Evolutionary conservation across 2,888 invertebrate genomes (phyloP).

Genomic region (Ormyrus rosae): DNA sequence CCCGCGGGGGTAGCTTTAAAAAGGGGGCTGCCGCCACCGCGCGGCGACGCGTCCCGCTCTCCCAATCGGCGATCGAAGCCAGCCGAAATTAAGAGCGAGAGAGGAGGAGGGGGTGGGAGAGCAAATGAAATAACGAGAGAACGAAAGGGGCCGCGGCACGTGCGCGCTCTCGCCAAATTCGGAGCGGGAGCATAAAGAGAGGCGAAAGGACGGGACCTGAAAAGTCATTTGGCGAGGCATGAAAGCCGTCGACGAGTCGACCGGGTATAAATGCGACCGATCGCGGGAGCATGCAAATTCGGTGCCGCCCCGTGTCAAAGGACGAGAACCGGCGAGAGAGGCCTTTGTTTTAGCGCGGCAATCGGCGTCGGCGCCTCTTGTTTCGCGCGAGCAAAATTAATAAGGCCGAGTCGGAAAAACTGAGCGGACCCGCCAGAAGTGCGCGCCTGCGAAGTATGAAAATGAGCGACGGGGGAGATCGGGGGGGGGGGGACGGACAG

Average conservation of each 20-base stretch:
- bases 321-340: no score
- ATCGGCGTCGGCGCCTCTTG: no score
- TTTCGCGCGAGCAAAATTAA: neutral
- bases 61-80: slow-evolving; percentile 39
- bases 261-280: neutral
- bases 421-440: neutral
- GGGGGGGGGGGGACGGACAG: neutral
- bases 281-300: neutral
- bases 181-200: no score
- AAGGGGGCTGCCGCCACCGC: slow-evolving; percentile 20
- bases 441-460: neutral
- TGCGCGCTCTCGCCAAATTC: no score
- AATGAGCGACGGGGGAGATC: neutral
- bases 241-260: neutral
- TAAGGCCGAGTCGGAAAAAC: neutral
- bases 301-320: no score
- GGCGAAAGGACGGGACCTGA: no score
- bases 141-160: no score
- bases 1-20: slow-evolving; percentile 31
- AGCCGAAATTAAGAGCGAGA: slow-evolving; percentile 35
- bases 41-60: neutral
- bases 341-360: no score
- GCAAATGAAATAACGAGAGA: no score
- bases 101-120: neutral
- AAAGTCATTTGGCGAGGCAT: no score